Conservation (phyloP, 2,797 vertebrate species). For the Manis crassicaudata region DNA sequence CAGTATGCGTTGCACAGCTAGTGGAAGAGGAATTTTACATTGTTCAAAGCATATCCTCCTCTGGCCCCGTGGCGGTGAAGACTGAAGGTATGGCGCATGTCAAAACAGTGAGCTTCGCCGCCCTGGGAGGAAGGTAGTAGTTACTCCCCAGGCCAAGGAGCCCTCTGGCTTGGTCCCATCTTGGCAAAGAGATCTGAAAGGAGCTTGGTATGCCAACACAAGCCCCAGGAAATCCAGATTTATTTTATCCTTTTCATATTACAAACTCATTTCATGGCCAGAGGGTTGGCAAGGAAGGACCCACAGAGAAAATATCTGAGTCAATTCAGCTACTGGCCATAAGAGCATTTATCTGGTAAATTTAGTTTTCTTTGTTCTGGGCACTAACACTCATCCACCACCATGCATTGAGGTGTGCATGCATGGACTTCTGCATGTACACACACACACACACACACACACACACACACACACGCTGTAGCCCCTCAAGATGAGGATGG, state of each 20-base stretch:
- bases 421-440: neutral
- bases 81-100: conserved; percentile 50
- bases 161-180: neutral
- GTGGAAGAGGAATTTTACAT: conserved; percentile 13
- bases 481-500: neutral
- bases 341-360: neutral
- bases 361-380: neutral
- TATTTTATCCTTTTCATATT: neutral
- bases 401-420: neutral
- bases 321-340: neutral
- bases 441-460: neutral
- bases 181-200: conserved; percentile 67
- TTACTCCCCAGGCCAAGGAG: neutral
- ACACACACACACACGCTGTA: neutral
- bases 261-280: neutral
- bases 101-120: conserved; percentile 10
- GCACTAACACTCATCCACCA: neutral
- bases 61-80: neutral
- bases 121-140: neutral
- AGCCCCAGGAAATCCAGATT: conserved; percentile 29
- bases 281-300: neutral
- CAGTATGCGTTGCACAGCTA: neutral
- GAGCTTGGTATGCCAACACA: neutral
- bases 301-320: neutral
- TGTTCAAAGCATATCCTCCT: conserved; percentile 1